Conservation (phyloP, 2,113 vertebrate genomes). For the Cygnus buccinator region DNA sequence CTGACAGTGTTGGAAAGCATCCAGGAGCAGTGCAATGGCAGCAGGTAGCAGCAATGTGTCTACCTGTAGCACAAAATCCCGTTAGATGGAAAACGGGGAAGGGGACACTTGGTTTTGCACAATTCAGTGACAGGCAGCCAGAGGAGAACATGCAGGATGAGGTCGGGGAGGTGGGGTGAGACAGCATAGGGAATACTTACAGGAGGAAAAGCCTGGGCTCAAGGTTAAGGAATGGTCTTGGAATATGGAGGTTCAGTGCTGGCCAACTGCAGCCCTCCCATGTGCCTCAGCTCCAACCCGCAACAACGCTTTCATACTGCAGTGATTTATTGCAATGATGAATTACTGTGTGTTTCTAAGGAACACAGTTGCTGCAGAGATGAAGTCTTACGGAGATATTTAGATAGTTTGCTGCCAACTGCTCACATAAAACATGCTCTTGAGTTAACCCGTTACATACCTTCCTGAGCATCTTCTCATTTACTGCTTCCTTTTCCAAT, state of each 20-base stretch:
- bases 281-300: not conserved
- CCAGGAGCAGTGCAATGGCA: not conserved
- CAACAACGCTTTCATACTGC: not conserved
- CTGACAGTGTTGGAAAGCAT: not conserved
- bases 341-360: not conserved
- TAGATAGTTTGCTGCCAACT: not conserved
- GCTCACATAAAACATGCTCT: not conserved
- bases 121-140: not conserved
- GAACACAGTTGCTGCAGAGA: not conserved
- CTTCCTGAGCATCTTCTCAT: not conserved
- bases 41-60: not conserved
- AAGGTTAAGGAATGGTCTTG: not conserved
- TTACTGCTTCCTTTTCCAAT: not conserved
- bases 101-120: not conserved
- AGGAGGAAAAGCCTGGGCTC: not conserved
- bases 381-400: not conserved
- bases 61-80: not conserved
- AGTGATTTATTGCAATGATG: not conserved
- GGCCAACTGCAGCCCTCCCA: not conserved
- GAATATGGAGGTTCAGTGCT: fast-evolving
- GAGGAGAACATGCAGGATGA: not conserved
- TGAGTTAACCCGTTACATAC: not conserved
- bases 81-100: fast-evolving
- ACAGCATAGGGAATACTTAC: not conserved
- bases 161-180: not conserved